phyloP scores from a whole-genome alignment of 2,888 invertebrate genomes.

The Campopleginae sp. region DNA sequence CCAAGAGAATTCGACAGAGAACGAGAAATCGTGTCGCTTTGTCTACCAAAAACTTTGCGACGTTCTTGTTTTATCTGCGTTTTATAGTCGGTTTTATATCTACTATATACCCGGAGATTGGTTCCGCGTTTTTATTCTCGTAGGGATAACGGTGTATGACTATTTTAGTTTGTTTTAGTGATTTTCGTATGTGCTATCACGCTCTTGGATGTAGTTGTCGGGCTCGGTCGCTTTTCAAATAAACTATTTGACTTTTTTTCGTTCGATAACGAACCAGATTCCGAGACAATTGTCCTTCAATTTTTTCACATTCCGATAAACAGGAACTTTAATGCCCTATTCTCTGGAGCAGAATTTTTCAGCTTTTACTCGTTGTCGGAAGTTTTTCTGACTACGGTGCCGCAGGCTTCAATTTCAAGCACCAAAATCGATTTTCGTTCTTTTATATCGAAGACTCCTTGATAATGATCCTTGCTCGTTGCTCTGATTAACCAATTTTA shows the following conservation, averaged over 20 bases:
- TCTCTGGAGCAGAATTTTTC: constrained; percentile 34
- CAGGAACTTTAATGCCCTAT: constrained; percentile 42
- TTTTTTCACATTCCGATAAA: constrained; percentile 37
- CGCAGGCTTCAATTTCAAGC: constrained; percentile 6
- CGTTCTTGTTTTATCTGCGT: constrained; percentile 67
- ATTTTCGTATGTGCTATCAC: constrained; percentile 45
- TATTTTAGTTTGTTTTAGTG: constrained; percentile 31
- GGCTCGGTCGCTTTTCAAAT: constrained; percentile 13
- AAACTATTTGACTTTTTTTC: constrained; percentile 37
- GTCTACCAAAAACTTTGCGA: constrained; percentile 66
- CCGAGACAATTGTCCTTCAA: neutral
- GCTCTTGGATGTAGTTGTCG: constrained; percentile 52
- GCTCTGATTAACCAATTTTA: neutral
- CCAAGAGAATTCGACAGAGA: constrained; percentile 5
- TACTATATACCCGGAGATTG: constrained; percentile 71
- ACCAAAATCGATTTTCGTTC: neutral
- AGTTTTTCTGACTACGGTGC: too few relatives aligned
- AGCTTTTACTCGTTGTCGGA: neutral
- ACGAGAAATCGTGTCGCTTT: constrained; percentile 33
- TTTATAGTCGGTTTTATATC: constrained; percentile 71
- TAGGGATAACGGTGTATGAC: constrained; percentile 50
- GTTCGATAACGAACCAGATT: constrained; percentile 33
- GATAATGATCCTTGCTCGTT: too few relatives aligned
- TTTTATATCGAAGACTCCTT: too few relatives aligned
- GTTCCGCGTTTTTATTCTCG: constrained; percentile 53